A percentile compares a stretch with the other conserved stretches of the same genome.
Conservation (phyloP, 2,888 invertebrate genomes). For the Callinectes sapidus region DNA sequence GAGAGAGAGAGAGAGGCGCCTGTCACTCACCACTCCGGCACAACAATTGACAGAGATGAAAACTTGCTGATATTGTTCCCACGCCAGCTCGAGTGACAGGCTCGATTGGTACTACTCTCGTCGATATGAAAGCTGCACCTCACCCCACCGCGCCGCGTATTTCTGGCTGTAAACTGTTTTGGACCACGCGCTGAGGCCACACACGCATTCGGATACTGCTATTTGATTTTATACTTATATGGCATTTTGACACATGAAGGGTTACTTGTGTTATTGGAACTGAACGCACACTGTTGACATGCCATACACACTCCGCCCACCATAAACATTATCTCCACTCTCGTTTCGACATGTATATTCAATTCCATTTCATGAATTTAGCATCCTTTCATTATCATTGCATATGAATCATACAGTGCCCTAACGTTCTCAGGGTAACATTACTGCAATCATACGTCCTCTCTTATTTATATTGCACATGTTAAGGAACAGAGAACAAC, state of each 20-base stretch:
- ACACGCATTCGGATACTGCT: neutral
- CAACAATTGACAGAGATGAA: neutral
- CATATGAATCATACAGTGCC: neutral
- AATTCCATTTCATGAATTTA: too few species aligned
- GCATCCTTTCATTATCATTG: neutral
- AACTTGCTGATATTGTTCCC: neutral
- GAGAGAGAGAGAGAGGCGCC: constrained; percentile 5
- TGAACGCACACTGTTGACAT: neutral
- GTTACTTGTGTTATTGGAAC: neutral
- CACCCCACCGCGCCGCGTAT: neutral
- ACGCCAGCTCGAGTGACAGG: neutral
- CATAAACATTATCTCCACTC: neutral
- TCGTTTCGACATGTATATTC: neutral
- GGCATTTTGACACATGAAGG: neutral
- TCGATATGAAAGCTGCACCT: neutral
- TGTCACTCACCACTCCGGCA: neutral
- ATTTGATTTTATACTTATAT: neutral
- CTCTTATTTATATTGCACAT: too few species aligned
- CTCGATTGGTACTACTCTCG: neutral
- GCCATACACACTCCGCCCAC: neutral
- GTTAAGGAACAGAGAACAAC: too few species aligned
- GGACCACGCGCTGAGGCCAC: neutral
- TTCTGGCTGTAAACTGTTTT: neutral
- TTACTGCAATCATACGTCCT: neutral
- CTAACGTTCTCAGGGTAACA: neutral